Evolutionary conservation across 2,888 invertebrate genomes (phyloP), one percentile per base, ranked within the genome.

Genomic region (Cynaeus angustus): DNA sequence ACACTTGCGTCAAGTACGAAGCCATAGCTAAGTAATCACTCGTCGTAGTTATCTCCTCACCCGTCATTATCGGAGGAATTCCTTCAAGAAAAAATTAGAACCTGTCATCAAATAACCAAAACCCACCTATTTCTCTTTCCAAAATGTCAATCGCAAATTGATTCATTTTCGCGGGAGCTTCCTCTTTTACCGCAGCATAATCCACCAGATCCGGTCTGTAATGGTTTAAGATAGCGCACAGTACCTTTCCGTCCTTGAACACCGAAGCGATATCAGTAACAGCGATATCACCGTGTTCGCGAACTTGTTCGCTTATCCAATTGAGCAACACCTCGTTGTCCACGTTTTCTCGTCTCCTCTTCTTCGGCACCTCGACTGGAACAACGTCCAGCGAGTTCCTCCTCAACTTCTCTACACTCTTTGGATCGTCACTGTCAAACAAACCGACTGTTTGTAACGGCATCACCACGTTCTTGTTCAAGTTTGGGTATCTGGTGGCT

Each of bases 171-270:
- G 88, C 87, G 2, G 90, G 85, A 72, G 91, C 91, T 75, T 89
- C 88, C 64, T 90, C 88, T 78, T 89, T 88, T 52, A 94, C 86
- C 58, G 89, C 86, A 78, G 88, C 88, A 80, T 91, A 91, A 76
- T 96, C 94, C 75, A 97, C 88, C 78, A 98, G 88, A 86, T 97
- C 96, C 1, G 98, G 98, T 69, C 97, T 89, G 87, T 97, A 98
- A 73, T 94, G 92, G 79, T 91, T 90, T 74, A 96, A 89, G 76
- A 96, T 90, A 69, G 92, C 92, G 85, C 91, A 92, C 73, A 94
- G 85, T 16, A 91, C 88, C 80, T 92, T 79, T 70, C 92, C 89
- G 81, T 88, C 88, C 82, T 88, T 89, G 85, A 95, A 91, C 1
- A 93, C 91, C 0, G 88, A 86, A n/a, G 89, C 89, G 78, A 94